These are phyloP conservation scores for Melospiza georgiana DNA, from an alignment of 2,113 vertebrate species.

Conservation along the genomic window DNA sequence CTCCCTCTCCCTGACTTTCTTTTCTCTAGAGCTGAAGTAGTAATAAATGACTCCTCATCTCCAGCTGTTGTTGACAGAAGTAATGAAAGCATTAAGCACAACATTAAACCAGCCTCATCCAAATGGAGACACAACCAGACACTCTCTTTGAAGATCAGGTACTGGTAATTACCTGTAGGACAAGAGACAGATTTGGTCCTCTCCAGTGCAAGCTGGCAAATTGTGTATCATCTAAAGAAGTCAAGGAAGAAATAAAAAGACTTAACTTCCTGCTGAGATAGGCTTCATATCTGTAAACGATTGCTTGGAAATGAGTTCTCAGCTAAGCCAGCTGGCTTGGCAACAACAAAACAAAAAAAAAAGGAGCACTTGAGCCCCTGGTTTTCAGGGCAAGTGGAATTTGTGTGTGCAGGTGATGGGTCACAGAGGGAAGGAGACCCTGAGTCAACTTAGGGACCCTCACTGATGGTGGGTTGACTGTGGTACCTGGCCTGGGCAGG, in stretches of 20 bases:
- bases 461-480: neutral
- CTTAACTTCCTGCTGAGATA: conserved; percentile 48
- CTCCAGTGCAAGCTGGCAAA: conserved; percentile 40
- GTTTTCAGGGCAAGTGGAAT: neutral
- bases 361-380: neutral
- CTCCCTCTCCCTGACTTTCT: neutral
- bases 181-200: conserved; percentile 49
- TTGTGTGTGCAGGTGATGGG: neutral
- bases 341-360: rapidly evolving
- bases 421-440: neutral
- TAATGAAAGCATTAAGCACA: conserved; percentile 78
- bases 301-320: conserved; percentile 25
- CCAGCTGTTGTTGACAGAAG: conserved; percentile 78
- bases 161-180: conserved; percentile 66
- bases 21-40: conserved; percentile 71
- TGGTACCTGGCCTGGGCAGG: rapidly evolving
- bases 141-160: conserved; percentile 84
- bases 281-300: conserved; percentile 47
- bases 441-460: neutral
- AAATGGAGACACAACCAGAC: conserved; percentile 84
- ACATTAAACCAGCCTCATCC: conserved; percentile 72
- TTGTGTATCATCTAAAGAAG: conserved; percentile 57
- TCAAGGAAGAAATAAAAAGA: conserved; percentile 62
- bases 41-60: conserved; percentile 78
- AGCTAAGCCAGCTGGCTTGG: neutral